Evolutionary conservation across 2,113 vertebrate genomes (phyloP).

Genomic region (Halcyon senegalensis): DNA sequence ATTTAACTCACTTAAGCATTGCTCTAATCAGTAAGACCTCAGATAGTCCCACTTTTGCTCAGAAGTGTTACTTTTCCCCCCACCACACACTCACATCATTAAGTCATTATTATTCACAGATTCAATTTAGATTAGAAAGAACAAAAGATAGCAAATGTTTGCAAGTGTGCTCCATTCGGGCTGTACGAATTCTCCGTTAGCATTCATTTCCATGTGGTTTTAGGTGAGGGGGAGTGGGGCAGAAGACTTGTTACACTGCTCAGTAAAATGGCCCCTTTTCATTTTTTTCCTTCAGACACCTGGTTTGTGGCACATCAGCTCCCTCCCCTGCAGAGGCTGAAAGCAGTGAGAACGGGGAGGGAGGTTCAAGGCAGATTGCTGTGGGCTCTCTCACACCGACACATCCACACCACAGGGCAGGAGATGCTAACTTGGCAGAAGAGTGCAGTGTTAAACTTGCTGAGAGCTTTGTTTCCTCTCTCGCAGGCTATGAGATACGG

Average conservation of each 20-base stretch:
- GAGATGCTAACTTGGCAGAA: not conserved
- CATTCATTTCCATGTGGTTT: not conserved
- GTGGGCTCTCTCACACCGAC: not conserved
- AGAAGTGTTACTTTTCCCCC: not conserved
- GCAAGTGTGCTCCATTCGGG: not conserved
- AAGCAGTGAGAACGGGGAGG: fast-evolving
- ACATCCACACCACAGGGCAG: not conserved
- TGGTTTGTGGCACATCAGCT: not conserved
- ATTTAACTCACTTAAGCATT: not conserved
- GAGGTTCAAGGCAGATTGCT: not conserved
- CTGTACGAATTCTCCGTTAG: not conserved
- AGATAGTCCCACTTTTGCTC: not conserved
- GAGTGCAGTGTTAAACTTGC: fast-evolving
- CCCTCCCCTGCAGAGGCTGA: not conserved
- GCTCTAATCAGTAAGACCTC: not conserved
- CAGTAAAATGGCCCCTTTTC: not conserved
- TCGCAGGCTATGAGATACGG: not conserved
- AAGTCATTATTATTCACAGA: conserved; percentile 12
- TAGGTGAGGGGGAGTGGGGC: not conserved
- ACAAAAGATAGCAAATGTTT: conserved; percentile 27
- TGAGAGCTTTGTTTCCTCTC: not conserved
- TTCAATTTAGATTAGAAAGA: conserved; percentile 69
- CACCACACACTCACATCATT: not conserved
- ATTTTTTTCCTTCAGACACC: not conserved
- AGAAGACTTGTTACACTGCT: not conserved